Conservation (phyloP, 2,113 vertebrate genomes). For the Oceanodroma tethys region DNA sequence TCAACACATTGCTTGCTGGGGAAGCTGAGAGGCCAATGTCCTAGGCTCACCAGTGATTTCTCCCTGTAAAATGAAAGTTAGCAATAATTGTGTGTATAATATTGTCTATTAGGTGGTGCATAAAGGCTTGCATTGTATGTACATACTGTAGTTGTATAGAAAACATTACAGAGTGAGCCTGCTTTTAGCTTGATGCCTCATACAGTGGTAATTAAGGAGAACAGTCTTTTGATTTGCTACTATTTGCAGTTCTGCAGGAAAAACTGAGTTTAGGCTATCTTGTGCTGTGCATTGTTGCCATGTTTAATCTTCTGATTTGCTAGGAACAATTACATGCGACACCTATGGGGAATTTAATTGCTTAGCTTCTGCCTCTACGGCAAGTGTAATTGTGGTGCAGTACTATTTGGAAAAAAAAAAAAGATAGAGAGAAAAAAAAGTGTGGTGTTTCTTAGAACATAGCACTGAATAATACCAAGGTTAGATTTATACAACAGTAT, state of each 20-base stretch:
- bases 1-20: slow-evolving; percentile 65
- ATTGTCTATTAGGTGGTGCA: slow-evolving; percentile 75
- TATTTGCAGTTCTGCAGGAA: slow-evolving; percentile 78
- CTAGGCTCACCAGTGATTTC: slow-evolving; percentile 65
- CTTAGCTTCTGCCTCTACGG: slow-evolving; percentile 70
- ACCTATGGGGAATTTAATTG: slow-evolving; percentile 81
- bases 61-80: slow-evolving; percentile 64
- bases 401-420: slow-evolving; percentile 19
- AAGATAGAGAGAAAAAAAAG: slow-evolving; percentile 4
- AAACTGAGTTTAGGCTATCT: slow-evolving; percentile 78
- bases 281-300: slow-evolving; percentile 76
- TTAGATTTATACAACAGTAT: slow-evolving; percentile 49
- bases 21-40: slow-evolving; percentile 70
- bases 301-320: slow-evolving; percentile 77
- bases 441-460: slow-evolving; percentile 51
- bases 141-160: slow-evolving; percentile 74
- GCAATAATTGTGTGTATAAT: slow-evolving; percentile 72
- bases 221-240: slow-evolving; percentile 80
- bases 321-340: slow-evolving; percentile 72
- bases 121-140: slow-evolving; percentile 75
- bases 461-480: slow-evolving; percentile 58
- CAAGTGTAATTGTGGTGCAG: slow-evolving; percentile 74
- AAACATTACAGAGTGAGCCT: slow-evolving; percentile 84
- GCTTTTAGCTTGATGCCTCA: slow-evolving; percentile 80
- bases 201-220: slow-evolving; percentile 83